Percentiles rank a stretch among this genome's conserved stretches.
These are phyloP conservation scores for Halichondria panicea DNA, from an alignment of 37 sponge, comb jelly and placozoan species.

Conservation along the genomic window DNA sequence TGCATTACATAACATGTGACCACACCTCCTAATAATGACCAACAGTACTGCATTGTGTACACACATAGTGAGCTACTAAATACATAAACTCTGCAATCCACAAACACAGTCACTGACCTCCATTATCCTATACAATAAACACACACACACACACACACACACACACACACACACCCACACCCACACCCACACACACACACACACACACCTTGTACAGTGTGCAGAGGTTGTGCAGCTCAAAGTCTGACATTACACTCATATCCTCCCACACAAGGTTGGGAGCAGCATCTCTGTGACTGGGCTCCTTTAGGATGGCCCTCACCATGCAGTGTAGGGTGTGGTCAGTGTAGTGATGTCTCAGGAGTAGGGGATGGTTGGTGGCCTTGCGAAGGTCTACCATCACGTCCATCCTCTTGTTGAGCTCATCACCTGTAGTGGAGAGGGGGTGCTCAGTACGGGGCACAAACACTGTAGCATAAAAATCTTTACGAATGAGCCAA, in stretches of 20 bases:
- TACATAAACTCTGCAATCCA: not conserved
- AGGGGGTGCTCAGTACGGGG: no score
- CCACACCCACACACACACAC: conserved; percentile 14
- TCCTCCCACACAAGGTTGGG: conserved; percentile 46
- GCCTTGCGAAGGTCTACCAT: no score
- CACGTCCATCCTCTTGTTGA: conserved; percentile 25
- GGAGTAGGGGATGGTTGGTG: conserved; percentile 53
- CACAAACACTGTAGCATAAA: no score
- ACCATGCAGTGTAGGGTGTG: conserved; percentile 32
- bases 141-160: conserved; percentile 39
- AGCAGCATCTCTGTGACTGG: conserved; percentile 41
- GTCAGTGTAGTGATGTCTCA: conserved; percentile 31
- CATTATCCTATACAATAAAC: not conserved
- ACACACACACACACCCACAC: conserved; percentile 48
- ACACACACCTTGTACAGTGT: no score
- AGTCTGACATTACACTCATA: conserved; percentile 70
- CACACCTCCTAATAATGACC: no score
- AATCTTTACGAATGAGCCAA: no score
- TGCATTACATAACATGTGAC: no score
- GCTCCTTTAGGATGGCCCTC: conserved; percentile 40
- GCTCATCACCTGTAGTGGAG: no score
- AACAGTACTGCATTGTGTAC: no score
- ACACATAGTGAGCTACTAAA: not conserved
- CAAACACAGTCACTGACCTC: no score
- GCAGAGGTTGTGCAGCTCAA: conserved; percentile 68